Evolutionary conservation across 2,113 vertebrate genomes (phyloP).

Genomic region (Chionomys nivalis): DNA sequence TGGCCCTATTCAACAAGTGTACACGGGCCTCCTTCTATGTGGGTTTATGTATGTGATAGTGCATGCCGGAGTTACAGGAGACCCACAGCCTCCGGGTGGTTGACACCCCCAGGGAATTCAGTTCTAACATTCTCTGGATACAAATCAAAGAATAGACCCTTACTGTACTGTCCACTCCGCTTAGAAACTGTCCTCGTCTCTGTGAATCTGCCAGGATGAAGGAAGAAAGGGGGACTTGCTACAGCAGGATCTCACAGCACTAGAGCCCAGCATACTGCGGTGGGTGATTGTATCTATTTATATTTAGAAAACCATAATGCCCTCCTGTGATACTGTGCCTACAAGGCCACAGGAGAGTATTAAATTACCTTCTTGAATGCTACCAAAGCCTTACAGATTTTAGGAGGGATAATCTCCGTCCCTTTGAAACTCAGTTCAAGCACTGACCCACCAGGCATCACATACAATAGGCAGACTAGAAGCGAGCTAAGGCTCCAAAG

Average conservation of each 20-base stretch:
- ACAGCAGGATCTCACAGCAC: constrained; percentile 32
- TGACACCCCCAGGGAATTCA: neutral
- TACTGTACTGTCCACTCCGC: constrained; percentile 37
- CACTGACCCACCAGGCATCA: neutral
- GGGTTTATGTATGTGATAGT: neutral
- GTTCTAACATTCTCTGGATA: constrained; percentile 37
- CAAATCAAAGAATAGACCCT: constrained; percentile 46
- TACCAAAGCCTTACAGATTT: neutral
- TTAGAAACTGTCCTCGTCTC: constrained; percentile 68
- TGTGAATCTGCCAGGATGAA: constrained; percentile 4
- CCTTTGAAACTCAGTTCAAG: constrained; percentile 9
- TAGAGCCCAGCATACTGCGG: constrained; percentile 48
- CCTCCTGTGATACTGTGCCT: constrained; percentile 18
- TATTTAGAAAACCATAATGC: constrained; percentile 70
- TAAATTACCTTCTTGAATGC: neutral
- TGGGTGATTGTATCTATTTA: constrained; percentile 14
- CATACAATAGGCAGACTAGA: neutral
- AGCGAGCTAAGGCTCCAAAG: constrained; percentile 15
- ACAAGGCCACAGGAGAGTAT: constrained; percentile 10
- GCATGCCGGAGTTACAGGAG: neutral
- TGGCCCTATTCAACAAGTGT: constrained; percentile 32
- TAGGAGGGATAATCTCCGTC: neutral
- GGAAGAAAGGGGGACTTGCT: constrained; percentile 37
- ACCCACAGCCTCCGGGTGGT: constrained; percentile 28
- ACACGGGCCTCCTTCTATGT: neutral